Conservation (phyloP, 2,888 invertebrate species). For the Melanchra persicariae region DNA sequence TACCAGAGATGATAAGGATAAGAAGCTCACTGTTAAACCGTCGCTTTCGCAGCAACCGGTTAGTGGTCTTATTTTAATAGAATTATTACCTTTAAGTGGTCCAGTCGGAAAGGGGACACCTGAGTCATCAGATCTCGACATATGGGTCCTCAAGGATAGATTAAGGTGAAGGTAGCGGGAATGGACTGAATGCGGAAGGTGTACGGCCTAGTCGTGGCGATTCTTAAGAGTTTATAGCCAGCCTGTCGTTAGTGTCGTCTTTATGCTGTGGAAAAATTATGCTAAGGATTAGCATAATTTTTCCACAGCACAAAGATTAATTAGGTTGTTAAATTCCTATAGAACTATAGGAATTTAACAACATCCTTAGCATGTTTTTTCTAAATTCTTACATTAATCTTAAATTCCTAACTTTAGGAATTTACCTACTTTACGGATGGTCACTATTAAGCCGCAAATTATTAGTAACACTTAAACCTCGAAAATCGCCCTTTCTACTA, state of each 20-base stretch:
- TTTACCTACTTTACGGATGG: too few species aligned
- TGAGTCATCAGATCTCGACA: not conserved
- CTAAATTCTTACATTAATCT: too few species aligned
- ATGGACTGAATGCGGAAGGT: not conserved
- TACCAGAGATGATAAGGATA: conserved; percentile 40
- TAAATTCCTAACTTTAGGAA: too few species aligned
- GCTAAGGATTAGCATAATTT: too few species aligned
- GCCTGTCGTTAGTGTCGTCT: too few species aligned
- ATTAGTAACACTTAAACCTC: not conserved
- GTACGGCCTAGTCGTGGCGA: too few species aligned
- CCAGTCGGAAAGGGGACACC: not conserved
- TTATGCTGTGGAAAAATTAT: too few species aligned
- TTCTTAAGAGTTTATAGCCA: too few species aligned
- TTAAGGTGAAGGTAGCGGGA: not conserved
- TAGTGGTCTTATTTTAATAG: conserved; percentile 31
- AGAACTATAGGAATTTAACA: too few species aligned
- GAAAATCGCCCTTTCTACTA: not conserved
- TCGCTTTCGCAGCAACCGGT: conserved; percentile 41
- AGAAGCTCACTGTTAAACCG: conserved; percentile 32
- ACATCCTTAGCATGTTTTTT: too few species aligned
- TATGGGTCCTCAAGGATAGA: not conserved
- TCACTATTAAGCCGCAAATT: not conserved
- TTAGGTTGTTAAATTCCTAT: too few species aligned
- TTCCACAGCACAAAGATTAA: too few species aligned
- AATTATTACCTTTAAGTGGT: not conserved